phyloP scores from a whole-genome alignment of 37 sponge, comb jelly and placozoan genomes.

The Hexactinellida sp. region DNA sequence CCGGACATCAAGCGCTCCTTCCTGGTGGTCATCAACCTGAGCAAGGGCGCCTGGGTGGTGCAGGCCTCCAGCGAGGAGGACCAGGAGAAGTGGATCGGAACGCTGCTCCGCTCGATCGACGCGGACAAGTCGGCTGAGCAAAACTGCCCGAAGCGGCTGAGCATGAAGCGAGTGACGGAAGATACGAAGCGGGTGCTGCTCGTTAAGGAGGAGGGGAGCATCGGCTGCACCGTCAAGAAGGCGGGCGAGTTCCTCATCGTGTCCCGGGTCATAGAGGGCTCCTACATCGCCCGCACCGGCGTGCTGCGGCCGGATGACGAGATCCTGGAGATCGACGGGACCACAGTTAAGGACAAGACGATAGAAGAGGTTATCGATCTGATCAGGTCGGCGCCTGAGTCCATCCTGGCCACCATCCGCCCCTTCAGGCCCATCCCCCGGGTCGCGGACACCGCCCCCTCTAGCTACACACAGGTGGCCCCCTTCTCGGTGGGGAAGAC shows the following conservation, averaged over 20 bases:
- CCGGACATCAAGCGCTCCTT: constrained; percentile 31
- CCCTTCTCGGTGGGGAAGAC: not conserved
- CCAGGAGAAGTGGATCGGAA: constrained; percentile 31
- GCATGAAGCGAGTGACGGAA: constrained; percentile 19
- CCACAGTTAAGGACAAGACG: constrained; percentile 21
- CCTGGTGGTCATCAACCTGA: constrained; percentile 40
- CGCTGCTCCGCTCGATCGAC: constrained; percentile 27
- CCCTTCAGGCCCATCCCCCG: constrained; percentile 30
- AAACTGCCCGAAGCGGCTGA: not conserved
- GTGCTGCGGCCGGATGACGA: constrained; percentile 65
- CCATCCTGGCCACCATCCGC: constrained; percentile 54
- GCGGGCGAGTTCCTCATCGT: constrained; percentile 56
- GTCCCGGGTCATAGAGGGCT: constrained; percentile 45
- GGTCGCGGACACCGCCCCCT: not conserved
- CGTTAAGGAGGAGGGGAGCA: constrained; percentile 48
- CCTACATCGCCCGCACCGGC: constrained; percentile 53
- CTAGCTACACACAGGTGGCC: constrained; percentile 5
- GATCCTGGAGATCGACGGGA: constrained; percentile 55
- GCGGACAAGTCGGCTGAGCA: constrained; percentile 40
- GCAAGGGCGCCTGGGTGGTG: constrained; percentile 28
- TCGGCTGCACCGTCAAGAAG: constrained; percentile 70
- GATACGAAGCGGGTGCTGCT: constrained; percentile 56
- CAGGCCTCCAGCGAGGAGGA: constrained; percentile 41
- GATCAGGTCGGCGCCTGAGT: constrained; percentile 31
- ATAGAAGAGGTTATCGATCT: constrained; percentile 37